phyloP scores from a whole-genome alignment of 2,113 vertebrate genomes.

The Oplegnathus fasciatus region DNA sequence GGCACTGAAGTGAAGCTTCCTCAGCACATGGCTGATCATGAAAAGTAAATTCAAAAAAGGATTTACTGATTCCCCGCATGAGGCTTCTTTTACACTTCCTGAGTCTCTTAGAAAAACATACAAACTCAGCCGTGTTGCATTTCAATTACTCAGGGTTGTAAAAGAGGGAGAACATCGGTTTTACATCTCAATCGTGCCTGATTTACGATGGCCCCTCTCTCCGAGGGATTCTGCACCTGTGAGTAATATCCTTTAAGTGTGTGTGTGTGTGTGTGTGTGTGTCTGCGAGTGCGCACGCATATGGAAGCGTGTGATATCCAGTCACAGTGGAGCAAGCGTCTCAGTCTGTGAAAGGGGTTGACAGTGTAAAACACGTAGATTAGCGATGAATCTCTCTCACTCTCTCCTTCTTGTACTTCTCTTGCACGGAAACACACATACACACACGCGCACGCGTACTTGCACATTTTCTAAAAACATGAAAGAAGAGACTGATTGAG shows the following conservation, averaged over 20 bases:
- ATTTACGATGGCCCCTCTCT: slow-evolving; percentile 69
- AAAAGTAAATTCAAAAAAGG: slow-evolving; percentile 4
- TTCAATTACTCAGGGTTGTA: slow-evolving; percentile 54
- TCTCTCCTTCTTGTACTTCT: slow-evolving; percentile 7
- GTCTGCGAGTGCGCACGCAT: slow-evolving; percentile 7
- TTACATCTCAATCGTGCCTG: slow-evolving; percentile 77
- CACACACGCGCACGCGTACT: neutral
- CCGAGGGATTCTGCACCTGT: slow-evolving; percentile 72
- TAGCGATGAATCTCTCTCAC: slow-evolving; percentile 23
- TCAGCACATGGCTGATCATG: slow-evolving; percentile 11
- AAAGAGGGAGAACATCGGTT: slow-evolving; percentile 69
- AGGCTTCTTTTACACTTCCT: slow-evolving; percentile 52
- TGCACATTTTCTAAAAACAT: neutral
- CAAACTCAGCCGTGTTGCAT: slow-evolving; percentile 56
- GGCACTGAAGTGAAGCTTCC: slow-evolving; percentile 32
- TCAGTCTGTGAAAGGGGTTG: slow-evolving; percentile 39
- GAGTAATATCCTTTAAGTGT: slow-evolving; percentile 68
- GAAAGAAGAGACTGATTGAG: slow-evolving; percentile 40
- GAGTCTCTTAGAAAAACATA: slow-evolving; percentile 56
- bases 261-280: slow-evolving; percentile 49
- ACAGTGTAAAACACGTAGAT: slow-evolving; percentile 53
- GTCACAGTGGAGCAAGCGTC: slow-evolving; percentile 39
- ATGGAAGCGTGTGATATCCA: slow-evolving; percentile 41
- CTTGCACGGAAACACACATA: neutral
- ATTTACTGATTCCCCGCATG: slow-evolving; percentile 36